Evolutionary conservation across 1,140 invertebrate genomes (phyloP).

Genomic region (Heterodera carotae): DNA sequence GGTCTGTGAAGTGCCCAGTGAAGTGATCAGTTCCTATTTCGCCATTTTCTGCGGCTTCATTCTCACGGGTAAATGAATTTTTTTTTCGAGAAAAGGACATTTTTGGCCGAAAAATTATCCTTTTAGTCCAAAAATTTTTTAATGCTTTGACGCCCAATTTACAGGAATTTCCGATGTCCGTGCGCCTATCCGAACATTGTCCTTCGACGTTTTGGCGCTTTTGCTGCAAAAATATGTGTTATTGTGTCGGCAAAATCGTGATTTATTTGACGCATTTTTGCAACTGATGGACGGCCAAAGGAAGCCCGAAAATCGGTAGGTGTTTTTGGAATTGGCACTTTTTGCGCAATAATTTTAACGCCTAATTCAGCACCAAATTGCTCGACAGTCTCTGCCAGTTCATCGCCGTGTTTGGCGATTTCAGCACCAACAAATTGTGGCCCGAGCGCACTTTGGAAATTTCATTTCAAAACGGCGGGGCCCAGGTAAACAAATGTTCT

Average conservation of each 20-base stretch:
- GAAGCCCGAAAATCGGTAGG: conserved; percentile 3
- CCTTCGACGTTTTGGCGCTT: conserved; percentile 10
- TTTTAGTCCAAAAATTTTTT: neutral
- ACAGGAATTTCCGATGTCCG: conserved; percentile 20
- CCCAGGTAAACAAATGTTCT: neutral
- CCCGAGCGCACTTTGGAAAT: conserved; percentile 10
- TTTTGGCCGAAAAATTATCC: neutral
- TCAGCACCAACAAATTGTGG: conserved; percentile 8
- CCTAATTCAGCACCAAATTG: conserved; percentile 15
- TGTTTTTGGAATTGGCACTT: neutral
- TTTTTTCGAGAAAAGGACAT: neutral
- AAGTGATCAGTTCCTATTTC: conserved; percentile 29
- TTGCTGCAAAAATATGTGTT: conserved; percentile 10
- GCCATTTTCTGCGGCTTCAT: conserved; percentile 14
- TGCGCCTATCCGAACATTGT: neutral
- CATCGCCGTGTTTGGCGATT: neutral
- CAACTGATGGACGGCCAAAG: conserved; percentile 9
- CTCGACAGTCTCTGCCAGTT: conserved; percentile 10
- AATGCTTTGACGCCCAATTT: neutral
- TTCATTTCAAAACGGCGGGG: conserved; percentile 14
- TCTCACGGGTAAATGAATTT: neutral
- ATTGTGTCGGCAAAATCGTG: conserved; percentile 19
- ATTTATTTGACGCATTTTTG: conserved; percentile 19
- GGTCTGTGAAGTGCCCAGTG: neutral
- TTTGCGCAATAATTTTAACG: neutral